phyloP scores from a whole-genome alignment of 2,888 invertebrate genomes.

The Protodeltote pygarga region DNA sequence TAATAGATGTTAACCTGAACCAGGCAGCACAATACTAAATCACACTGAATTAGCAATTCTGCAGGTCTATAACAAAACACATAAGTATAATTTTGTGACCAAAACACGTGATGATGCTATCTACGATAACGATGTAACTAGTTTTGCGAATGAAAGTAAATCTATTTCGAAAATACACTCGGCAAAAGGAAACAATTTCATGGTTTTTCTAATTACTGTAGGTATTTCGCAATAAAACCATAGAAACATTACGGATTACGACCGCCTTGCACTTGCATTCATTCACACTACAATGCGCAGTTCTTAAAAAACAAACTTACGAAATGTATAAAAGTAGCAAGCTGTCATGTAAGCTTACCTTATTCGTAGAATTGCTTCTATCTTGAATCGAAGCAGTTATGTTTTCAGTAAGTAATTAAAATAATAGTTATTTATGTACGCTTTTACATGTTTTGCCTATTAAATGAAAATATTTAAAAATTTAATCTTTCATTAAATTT shows the following conservation, averaged over 20 bases:
- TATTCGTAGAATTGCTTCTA: conserved; percentile 33
- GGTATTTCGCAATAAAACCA: conserved; percentile 39
- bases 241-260: conserved; percentile 33
- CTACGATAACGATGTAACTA: too few species aligned
- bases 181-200: too few species aligned
- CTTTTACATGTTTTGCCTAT: not conserved
- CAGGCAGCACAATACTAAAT: too few species aligned
- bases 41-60: too few species aligned
- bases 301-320: conserved; percentile 38
- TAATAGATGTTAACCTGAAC: too few species aligned
- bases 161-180: too few species aligned
- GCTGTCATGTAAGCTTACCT: conserved; percentile 42
- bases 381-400: conserved; percentile 47
- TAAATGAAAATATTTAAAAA: too few species aligned
- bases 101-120: too few species aligned
- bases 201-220: conserved; percentile 41
- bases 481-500: too few species aligned
- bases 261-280: conserved; percentile 13
- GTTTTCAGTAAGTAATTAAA: conserved; percentile 55
- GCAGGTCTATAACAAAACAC: too few species aligned
- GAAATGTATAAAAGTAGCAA: conserved; percentile 58
- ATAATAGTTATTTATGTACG: not conserved
- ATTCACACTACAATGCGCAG: conserved; percentile 46
- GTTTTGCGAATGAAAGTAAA: too few species aligned
- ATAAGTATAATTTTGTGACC: too few species aligned